phyloP scores from a whole-genome alignment of 2,797 vertebrate species.

The Petrocephalus sullivani region DNA sequence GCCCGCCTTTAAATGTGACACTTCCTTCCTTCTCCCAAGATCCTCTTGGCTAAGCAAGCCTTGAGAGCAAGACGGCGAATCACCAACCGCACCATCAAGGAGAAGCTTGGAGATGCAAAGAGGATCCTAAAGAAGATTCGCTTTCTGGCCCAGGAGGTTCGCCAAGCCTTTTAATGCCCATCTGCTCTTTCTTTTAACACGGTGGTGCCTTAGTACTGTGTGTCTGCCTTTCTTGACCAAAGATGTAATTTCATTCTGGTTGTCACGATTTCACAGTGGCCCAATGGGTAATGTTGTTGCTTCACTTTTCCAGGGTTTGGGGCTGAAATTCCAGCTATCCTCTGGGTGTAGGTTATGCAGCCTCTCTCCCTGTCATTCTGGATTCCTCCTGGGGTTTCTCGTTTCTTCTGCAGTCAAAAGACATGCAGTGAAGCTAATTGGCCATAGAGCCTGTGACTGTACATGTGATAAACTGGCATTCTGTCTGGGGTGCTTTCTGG shows the following conservation, averaged over 20 bases:
- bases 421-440: neutral
- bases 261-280: neutral
- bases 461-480: neutral
- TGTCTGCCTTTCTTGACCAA: neutral
- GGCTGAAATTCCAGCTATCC: neutral
- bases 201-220: neutral
- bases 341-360: neutral
- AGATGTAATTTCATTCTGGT: neutral
- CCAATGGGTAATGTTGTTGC: neutral
- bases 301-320: neutral
- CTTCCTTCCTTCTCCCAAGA: constrained; percentile 50
- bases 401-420: neutral
- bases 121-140: constrained; percentile 71
- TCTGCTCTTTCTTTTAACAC: neutral
- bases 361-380: neutral
- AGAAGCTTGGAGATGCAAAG: constrained; percentile 64
- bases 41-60: constrained; percentile 71
- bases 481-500: neutral
- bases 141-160: constrained; percentile 77
- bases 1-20: neutral
- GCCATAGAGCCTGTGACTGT: neutral
- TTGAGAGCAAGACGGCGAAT: constrained; percentile 56
- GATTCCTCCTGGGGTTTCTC: neutral
- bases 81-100: constrained; percentile 60
- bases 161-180: neutral